Conservation (phyloP, 2,113 vertebrate genomes). For the Lichenostomus cassidix region DNA sequence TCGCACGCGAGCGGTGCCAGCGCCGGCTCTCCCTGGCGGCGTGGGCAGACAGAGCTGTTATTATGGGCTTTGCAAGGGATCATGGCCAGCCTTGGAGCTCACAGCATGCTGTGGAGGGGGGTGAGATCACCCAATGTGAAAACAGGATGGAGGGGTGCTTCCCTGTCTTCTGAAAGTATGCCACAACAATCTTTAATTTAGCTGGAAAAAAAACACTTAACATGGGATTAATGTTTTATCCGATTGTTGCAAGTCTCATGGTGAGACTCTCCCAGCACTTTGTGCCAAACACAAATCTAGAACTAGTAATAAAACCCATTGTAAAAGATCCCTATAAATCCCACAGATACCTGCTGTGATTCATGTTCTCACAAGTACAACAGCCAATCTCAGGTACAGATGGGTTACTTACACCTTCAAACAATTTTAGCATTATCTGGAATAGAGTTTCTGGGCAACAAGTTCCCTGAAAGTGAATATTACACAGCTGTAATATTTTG, state of each 20-base stretch:
- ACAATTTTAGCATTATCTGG: background rate
- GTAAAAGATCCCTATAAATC: background rate
- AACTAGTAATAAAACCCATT: background rate
- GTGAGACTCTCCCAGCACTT: background rate
- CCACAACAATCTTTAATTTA: background rate
- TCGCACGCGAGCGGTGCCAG: background rate
- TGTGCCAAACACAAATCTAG: background rate
- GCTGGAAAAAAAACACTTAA: background rate
- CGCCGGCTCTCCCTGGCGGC: fast-evolving
- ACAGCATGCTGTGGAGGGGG: background rate
- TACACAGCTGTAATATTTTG: background rate
- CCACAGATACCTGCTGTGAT: background rate
- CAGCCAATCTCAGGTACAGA: background rate
- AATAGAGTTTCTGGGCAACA: background rate
- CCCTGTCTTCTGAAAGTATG: background rate
- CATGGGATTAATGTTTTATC: background rate
- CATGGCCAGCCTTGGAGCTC: background rate
- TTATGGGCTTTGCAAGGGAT: background rate
- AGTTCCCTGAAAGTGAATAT: background rate
- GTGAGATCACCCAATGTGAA: background rate
- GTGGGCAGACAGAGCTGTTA: background rate
- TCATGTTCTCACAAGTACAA: background rate
- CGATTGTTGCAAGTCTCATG: fast-evolving
- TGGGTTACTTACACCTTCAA: background rate
- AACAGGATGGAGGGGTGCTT: background rate